Base-by-base conservation (phyloP, 2,888 invertebrate species). In the Tenthredo livida region DNA sequence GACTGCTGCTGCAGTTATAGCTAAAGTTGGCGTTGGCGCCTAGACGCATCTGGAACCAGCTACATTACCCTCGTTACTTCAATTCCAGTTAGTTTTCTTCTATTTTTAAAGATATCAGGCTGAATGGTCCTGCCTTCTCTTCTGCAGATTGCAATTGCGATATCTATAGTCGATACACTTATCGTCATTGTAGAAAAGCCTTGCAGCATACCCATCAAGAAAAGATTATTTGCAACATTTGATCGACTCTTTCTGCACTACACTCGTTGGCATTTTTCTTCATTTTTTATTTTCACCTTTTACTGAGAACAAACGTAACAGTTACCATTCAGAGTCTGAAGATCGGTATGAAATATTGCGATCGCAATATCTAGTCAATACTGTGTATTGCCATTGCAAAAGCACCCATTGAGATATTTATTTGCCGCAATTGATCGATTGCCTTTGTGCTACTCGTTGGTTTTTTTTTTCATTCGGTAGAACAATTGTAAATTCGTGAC, bases 21-120 rank as follows among this genome's bases (percentile, higher is more conserved):
- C 67, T 67, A 33, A 54, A 77, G 77, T 77, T 77, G 54, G 77
- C 50, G 77, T 54, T 77, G 33, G 50, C 33, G 50, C 77, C 77
- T 7, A 50, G 77, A 54, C 29, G 50, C 54, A 50, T 77, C 77
- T 50, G 77, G 50, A 77, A 33, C 77, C 29, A 33, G 10, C 54
- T 17, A 17, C 54, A 54, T 77, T 77, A 77, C 37, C 75, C 47
- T 77, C 77, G 54, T 77, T 77, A 54, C 54, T 54, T 29, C 17
- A 33, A 33, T 77, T 54, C 7, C 33, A 77, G 77, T 77, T 77
- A 77, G 54, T 43, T 73, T 43, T 10, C 6, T n/a, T n/a, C n/a
- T 33, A 0, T 33, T 33, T 33, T 29, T 29, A 0, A 40, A 73
- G 43, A 73, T 10, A 37, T 73, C 72, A 43, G 43, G 43, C 72